Evolutionary conservation across 2,797 vertebrate genomes (phyloP).

Genomic region (Phrynocephalus forsythii): DNA sequence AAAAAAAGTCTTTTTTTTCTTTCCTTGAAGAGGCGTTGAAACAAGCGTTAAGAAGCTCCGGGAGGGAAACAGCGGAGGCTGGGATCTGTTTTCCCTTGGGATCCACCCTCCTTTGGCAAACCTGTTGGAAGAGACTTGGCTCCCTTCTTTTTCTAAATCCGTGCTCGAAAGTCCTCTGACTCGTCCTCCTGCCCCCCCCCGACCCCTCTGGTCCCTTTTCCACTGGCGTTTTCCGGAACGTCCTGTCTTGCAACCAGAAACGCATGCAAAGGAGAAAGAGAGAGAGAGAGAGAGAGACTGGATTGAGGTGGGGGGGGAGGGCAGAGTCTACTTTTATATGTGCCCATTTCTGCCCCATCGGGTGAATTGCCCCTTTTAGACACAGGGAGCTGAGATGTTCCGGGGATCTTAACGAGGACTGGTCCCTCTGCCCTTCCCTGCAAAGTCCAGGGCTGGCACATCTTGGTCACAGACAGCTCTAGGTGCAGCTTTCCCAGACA

Average conservation of each 20-base stretch:
- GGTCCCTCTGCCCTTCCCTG: too few relatives aligned
- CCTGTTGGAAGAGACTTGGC: not conserved
- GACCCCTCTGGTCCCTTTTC: not conserved
- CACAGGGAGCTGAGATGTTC: too few relatives aligned
- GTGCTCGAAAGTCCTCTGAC: not conserved
- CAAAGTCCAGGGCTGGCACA: not conserved
- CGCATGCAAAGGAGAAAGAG: not conserved
- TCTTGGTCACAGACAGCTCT: not conserved
- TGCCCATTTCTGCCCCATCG: too few relatives aligned
- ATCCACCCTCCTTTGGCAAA: not conserved
- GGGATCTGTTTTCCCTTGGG: not conserved
- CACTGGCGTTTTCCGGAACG: not conserved
- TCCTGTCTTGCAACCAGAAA: too few relatives aligned
- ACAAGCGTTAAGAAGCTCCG: not conserved
- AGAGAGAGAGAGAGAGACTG: not conserved
- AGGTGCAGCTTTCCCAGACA: not conserved
- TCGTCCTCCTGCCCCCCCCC: too few relatives aligned
- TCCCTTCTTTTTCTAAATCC: not conserved
- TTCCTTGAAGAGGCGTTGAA: constrained; percentile 9
- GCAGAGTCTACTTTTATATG: too few relatives aligned
- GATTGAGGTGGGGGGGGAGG: too few relatives aligned
- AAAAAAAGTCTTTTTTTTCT: constrained; percentile 1
- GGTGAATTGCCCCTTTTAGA: not conserved
- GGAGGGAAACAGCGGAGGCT: constrained; percentile 29
- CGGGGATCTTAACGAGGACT: too few relatives aligned